A percentile compares a stretch with the other conserved stretches of the same genome.
These are phyloP conservation scores for Lepidurus apus DNA, from an alignment of 1,140 invertebrate genomes.

Conservation along the genomic window DNA sequence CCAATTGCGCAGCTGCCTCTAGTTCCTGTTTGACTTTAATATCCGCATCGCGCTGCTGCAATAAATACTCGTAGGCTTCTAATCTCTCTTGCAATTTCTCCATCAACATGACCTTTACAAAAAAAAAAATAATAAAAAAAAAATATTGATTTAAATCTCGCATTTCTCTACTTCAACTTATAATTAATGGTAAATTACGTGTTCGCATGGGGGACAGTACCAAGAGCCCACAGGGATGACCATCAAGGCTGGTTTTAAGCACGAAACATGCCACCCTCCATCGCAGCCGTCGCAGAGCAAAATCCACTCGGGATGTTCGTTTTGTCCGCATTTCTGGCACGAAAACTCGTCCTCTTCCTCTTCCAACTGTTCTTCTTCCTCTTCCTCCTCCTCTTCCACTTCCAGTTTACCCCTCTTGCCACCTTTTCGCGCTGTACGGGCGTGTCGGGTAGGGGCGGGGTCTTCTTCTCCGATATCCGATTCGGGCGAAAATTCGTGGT, in stretches of 20 bases:
- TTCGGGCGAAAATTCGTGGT: slow-evolving; percentile 85
- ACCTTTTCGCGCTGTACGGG: slow-evolving; percentile 53
- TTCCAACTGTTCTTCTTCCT: slow-evolving; percentile 42
- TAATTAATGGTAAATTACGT: slow-evolving; percentile 48
- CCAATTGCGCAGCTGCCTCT: slow-evolving; percentile 50
- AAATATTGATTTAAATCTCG: background rate
- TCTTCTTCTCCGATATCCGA: slow-evolving; percentile 58
- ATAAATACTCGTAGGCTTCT: slow-evolving; percentile 47
- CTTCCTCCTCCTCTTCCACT: slow-evolving; percentile 38
- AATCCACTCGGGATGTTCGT: slow-evolving; percentile 92
- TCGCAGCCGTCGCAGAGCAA: slow-evolving; percentile 91
- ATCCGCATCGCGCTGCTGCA: slow-evolving; percentile 53
- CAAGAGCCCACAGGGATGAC: slow-evolving; percentile 93
- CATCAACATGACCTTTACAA: slow-evolving; percentile 61
- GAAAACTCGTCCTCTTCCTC: slow-evolving; percentile 55
- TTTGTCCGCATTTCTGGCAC: slow-evolving; percentile 79
- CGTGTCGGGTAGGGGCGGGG: slow-evolving; percentile 55
- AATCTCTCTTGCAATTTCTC: slow-evolving; percentile 58
- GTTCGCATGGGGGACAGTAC: slow-evolving; percentile 94
- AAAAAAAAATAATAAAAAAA: slow-evolving; percentile 34
- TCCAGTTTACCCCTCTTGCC: slow-evolving; percentile 31
- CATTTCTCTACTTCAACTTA: background rate
- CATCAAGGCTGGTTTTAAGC: slow-evolving; percentile 80
- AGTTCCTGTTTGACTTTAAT: slow-evolving; percentile 34
- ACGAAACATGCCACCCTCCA: slow-evolving; percentile 89